phyloP scores from a whole-genome alignment of 2,797 vertebrate genomes.

The Peromyscus nudipes region DNA sequence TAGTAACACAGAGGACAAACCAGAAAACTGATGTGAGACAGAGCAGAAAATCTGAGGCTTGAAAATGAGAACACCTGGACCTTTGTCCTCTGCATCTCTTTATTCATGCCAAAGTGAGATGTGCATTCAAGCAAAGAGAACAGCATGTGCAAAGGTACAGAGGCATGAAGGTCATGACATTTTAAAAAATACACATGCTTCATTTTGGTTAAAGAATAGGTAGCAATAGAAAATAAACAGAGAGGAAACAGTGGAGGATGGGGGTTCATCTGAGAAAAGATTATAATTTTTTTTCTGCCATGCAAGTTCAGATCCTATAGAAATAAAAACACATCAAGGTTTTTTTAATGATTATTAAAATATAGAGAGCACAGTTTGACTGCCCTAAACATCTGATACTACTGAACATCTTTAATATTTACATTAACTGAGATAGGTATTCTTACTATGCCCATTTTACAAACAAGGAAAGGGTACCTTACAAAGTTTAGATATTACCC shows the following conservation, averaged over 20 bases:
- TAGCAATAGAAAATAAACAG: constrained; percentile 31
- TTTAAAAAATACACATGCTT: neutral
- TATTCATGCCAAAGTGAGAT: neutral
- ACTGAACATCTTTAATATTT: neutral
- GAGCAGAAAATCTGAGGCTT: neutral
- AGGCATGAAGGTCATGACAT: constrained; percentile 51
- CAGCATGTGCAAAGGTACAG: constrained; percentile 3
- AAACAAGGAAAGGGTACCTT: neutral
- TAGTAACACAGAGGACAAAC: neutral
- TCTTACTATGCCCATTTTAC: neutral
- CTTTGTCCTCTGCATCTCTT: neutral
- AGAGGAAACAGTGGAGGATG: neutral
- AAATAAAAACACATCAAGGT: neutral
- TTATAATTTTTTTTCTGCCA: neutral
- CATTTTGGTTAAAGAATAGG: constrained; percentile 35
- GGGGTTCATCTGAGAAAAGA: neutral
- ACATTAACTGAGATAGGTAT: neutral
- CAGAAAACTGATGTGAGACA: neutral
- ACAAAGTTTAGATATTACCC: neutral
- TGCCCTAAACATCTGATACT: neutral
- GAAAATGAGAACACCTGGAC: neutral
- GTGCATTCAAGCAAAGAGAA: constrained; percentile 25
- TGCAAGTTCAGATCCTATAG: neutral
- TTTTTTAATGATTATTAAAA: constrained; percentile 10
- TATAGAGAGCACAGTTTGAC: neutral